Evolutionary conservation across 2,797 vertebrate genomes (phyloP).

Genomic region (Acrossocheilus fasciatus): DNA sequence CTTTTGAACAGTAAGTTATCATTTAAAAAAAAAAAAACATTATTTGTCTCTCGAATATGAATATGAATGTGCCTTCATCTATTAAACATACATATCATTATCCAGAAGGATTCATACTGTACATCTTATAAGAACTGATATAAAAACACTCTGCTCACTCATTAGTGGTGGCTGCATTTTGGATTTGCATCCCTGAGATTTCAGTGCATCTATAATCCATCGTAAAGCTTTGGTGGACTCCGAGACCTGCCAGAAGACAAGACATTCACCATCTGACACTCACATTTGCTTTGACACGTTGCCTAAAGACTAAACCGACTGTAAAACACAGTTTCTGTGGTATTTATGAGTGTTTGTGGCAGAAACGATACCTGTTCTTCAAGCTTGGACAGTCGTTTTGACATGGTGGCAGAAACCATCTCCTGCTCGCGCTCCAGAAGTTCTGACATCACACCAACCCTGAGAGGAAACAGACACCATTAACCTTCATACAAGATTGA

Average conservation of each 20-base stretch:
- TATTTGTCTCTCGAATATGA: background rate
- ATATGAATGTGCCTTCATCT: background rate
- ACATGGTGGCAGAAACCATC: slow-evolving; percentile 71
- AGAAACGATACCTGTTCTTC: slow-evolving; percentile 88
- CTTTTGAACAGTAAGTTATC: background rate
- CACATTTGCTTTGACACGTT: background rate
- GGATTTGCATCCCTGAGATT: slow-evolving; percentile 72
- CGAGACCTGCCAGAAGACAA: slow-evolving; percentile 74
- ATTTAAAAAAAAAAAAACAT: background rate
- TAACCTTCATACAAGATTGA: background rate
- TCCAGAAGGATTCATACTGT: background rate
- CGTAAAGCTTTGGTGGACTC: slow-evolving; percentile 83
- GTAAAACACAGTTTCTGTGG: background rate
- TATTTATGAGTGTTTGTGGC: background rate
- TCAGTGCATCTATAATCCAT: slow-evolving; percentile 87
- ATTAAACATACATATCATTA: background rate
- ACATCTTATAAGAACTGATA: background rate
- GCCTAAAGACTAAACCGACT: background rate
- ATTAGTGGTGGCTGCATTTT: slow-evolving; percentile 69
- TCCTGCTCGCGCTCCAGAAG: slow-evolving; percentile 81
- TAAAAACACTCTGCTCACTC: slow-evolving; percentile 74
- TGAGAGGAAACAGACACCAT: slow-evolving; percentile 60
- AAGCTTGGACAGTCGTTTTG: slow-evolving; percentile 80
- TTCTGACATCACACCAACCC: slow-evolving; percentile 82
- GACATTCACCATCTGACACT: background rate